Evolutionary conservation across 2,888 invertebrate species (phyloP).

Genomic region (Chesias legatella): DNA sequence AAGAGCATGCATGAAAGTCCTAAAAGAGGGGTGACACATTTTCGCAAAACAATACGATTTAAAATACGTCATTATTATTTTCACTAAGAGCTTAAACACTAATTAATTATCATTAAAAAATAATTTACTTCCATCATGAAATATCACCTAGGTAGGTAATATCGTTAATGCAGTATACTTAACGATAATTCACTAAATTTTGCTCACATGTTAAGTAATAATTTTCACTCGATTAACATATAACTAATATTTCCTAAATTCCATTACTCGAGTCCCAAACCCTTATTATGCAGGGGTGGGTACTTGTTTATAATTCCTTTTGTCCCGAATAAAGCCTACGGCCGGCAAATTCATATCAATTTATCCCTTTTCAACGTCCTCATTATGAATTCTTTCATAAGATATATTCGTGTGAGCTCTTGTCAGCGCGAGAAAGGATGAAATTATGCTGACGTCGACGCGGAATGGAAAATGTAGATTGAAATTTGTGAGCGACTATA

Average conservation of each 20-base stretch:
- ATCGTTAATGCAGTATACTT: too few species aligned
- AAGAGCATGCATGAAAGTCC: too few species aligned
- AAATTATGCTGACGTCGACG: slow-evolving; percentile 31
- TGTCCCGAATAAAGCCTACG: slow-evolving; percentile 55
- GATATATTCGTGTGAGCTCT: slow-evolving; percentile 48
- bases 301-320: slow-evolving; percentile 69
- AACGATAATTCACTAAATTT: background rate
- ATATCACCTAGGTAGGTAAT: too few species aligned
- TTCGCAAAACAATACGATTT: too few species aligned
- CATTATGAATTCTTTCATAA: slow-evolving; percentile 70
- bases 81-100: too few species aligned
- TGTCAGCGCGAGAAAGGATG: slow-evolving; percentile 26
- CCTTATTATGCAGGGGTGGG: slow-evolving; percentile 45
- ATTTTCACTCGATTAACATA: slow-evolving; percentile 10
- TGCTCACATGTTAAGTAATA: background rate
- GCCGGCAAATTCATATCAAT: slow-evolving; percentile 69
- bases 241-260: slow-evolving; percentile 9
- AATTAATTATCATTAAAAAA: too few species aligned
- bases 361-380: slow-evolving; percentile 54
- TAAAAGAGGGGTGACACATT: too few species aligned
- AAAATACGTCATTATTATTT: too few species aligned
- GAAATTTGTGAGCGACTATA: slow-evolving; percentile 8
- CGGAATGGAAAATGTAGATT: slow-evolving; percentile 24
- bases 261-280: slow-evolving; percentile 16
- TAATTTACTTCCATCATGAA: too few species aligned